Evolutionary conservation across 2,888 invertebrate species (phyloP).

Genomic region (Cantharis lateralis): DNA sequence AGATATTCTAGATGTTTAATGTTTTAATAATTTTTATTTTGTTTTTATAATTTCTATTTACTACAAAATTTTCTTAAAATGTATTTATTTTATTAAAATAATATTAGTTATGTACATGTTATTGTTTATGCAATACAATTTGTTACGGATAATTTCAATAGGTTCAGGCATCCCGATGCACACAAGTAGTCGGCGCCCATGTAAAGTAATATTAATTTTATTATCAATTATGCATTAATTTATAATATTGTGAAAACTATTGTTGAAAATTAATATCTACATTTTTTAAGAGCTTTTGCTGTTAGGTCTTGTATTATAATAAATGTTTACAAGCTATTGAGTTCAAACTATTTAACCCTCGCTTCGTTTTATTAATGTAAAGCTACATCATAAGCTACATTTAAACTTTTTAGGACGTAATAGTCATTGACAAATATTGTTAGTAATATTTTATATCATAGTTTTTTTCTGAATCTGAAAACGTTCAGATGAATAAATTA

Average conservation of each 20-base stretch:
- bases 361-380: not conserved
- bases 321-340: not conserved
- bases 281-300: not conserved
- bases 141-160: too few species aligned
- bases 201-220: too few species aligned
- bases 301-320: not conserved
- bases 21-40: too few species aligned
- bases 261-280: not conserved
- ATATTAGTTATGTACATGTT: too few species aligned
- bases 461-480: not conserved
- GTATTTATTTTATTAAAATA: too few species aligned
- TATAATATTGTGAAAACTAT: not conserved
- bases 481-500: not conserved
- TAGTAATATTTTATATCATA: not conserved
- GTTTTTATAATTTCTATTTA: too few species aligned
- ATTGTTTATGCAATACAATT: too few species aligned
- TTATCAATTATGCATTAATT: not conserved
- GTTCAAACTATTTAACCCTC: conserved; percentile 4
- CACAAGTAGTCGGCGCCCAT: too few species aligned
- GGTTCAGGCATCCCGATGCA: too few species aligned
- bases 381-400: not conserved
- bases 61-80: too few species aligned
- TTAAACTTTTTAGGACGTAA: not conserved
- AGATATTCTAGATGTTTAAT: too few species aligned
- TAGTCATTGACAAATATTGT: not conserved